Conservation (phyloP, 2,113 vertebrate species). For the Archilochus colubris region DNA sequence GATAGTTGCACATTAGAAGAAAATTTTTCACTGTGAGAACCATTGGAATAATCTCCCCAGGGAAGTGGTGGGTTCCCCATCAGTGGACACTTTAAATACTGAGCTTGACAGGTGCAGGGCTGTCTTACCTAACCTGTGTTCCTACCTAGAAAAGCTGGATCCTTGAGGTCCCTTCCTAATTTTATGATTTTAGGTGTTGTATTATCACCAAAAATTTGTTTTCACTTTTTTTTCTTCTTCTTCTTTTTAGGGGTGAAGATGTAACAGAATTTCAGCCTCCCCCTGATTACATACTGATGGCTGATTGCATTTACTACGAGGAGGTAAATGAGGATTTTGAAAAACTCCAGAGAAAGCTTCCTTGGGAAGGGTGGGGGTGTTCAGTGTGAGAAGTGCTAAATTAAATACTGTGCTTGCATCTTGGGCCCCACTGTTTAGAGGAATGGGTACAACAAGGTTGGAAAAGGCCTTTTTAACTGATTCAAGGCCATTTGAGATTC, state of each 20-base stretch:
- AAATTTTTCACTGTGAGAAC: no score
- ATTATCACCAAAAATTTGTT: neutral
- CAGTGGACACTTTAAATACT: no score
- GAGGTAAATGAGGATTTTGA: conserved; percentile 78
- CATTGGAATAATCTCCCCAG: no score
- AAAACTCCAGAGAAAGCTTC: accelerated
- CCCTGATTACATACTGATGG: conserved; percentile 92
- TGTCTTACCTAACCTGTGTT: no score
- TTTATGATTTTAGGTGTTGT: no score
- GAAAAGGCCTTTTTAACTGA: neutral
- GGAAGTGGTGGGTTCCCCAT: no score
- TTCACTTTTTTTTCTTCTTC: neutral
- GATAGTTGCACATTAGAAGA: no score
- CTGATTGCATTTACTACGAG: conserved; percentile 98
- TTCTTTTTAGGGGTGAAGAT: conserved; percentile 87
- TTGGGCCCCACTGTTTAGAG: neutral
- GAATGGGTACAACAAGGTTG: accelerated
- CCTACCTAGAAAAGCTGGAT: no score
- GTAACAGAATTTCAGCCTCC: conserved; percentile 81
- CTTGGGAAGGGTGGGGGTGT: neutral
- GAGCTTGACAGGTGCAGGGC: no score
- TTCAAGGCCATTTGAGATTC: neutral
- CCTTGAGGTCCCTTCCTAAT: no score
- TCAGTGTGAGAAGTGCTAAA: accelerated
- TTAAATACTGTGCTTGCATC: accelerated